These are phyloP conservation scores for Agapostemon virescens DNA, from an alignment of 2,888 invertebrate species.

Conservation along the genomic window DNA sequence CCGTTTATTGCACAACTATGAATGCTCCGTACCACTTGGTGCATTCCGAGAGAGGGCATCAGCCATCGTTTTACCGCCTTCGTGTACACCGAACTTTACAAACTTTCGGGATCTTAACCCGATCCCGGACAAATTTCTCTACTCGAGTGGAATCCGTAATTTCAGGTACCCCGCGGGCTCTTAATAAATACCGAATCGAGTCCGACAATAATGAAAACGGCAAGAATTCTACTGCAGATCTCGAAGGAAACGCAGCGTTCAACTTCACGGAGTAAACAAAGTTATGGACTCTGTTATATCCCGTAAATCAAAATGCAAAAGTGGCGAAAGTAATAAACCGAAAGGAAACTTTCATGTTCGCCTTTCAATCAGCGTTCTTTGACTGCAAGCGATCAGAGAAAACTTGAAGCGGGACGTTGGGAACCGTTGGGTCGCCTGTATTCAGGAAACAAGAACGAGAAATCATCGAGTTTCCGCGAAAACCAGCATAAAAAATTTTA, in stretches of 20 bases:
- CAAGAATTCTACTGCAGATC: neutral
- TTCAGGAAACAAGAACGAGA: slow-evolving; percentile 1
- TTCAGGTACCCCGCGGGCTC: no score
- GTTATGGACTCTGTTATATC: neutral
- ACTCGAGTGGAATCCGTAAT: no score
- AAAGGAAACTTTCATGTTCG: neutral
- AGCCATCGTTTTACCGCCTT: no score
- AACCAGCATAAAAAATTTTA: neutral
- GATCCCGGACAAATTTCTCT: no score
- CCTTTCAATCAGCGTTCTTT: slow-evolving; percentile 9
- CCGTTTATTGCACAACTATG: no score
- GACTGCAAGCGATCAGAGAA: neutral
- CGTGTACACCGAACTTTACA: no score
- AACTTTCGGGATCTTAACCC: no score
- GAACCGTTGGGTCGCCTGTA: neutral
- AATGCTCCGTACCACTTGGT: no score
- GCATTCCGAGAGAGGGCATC: no score
- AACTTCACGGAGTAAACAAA: neutral
- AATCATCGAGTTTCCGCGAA: neutral
- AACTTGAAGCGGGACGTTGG: neutral
- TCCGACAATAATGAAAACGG: no score
- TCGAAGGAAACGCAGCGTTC: neutral
- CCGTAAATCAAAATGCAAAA: neutral
- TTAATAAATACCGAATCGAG: no score
- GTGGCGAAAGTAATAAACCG: neutral